A percentile compares a stretch with the other conserved stretches of the same genome.
phyloP scores from a whole-genome alignment of 2,888 invertebrate species.

The Dione juno region DNA sequence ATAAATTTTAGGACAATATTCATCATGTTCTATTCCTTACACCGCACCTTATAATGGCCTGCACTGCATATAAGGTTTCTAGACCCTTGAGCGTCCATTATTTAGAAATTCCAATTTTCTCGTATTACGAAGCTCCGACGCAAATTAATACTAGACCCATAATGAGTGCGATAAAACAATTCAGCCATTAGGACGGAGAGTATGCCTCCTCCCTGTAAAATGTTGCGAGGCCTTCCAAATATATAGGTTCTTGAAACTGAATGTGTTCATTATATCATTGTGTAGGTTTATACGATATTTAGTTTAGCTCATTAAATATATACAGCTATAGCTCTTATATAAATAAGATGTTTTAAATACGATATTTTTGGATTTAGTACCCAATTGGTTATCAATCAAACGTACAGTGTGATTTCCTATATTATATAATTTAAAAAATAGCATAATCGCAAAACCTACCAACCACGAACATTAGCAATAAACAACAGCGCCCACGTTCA shows the following conservation, averaged over 20 bases:
- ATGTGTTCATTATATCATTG: conserved; percentile 48
- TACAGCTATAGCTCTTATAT: no score
- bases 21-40: not conserved
- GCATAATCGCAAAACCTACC: not conserved
- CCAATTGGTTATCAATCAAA: no score
- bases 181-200: conserved; percentile 62
- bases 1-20: not conserved
- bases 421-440: not conserved
- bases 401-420: no score
- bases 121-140: conserved; percentile 46
- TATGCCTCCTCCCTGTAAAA: conserved; percentile 64
- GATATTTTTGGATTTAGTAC: no score
- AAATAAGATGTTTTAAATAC: no score
- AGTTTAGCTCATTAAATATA: not conserved
- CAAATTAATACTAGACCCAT: conserved; percentile 68
- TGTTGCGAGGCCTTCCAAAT: conserved; percentile 63
- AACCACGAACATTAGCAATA: not conserved
- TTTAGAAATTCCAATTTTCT: conserved; percentile 48
- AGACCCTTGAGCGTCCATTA: conserved; percentile 38
- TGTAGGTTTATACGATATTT: not conserved
- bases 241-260: conserved; percentile 65
- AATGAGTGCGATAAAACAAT: conserved; percentile 80
- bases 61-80: conserved; percentile 27
- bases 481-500: not conserved
- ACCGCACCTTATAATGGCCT: not conserved